Evolutionary conservation across 2,888 invertebrate species (phyloP), one percentile per base, ranked within the genome.

Genomic region (Darwinula stevensoni): DNA sequence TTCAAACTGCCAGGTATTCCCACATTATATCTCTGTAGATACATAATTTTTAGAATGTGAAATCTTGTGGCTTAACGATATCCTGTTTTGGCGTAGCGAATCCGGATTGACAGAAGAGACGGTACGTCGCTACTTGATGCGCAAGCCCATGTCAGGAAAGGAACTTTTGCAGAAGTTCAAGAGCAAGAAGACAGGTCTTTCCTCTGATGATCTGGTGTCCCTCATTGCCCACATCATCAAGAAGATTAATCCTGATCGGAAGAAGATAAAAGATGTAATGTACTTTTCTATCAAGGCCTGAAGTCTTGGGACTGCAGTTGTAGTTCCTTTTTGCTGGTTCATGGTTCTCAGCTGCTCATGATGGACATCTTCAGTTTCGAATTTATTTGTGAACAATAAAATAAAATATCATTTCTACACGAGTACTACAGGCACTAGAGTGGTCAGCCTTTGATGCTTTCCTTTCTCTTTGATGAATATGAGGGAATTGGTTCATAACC

Each of bases 81-180:
- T 9, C 9, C 22, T 22, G n/a, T 22, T n/a, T n/a, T 30, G 33
- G 56, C 57, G 27, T 47, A 74, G 72, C 46, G 75, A 76, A 42
- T 74, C 73, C 47, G 78, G 78, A 31, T 80, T 86, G 22, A 80
- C 80, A 1, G 88, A 91, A 48, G 88, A 88, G 44, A 75, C 82
- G 0, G 84, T 97, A 4, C 61, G 88, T 3, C 66, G 88, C 12
- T 94, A 97, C 54, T 57, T 97, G 17, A 73, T 76, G 51, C 65
- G 94, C 6, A 94, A 94, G 47, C 97, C 94, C 1, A 86, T 94
- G 74, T 94, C 94, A 0, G 78, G 91, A 0, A 91, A 82, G 0
- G 91, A 94, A 47, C 57, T 91, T 17, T 54, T 91, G 28, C 80
- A 82, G 39, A 91, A 91, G 56, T 84, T 91, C 57, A 84, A 82